Base-by-base conservation (phyloP, 2,113 vertebrate species). In the Bombycilla garrulus region DNA sequence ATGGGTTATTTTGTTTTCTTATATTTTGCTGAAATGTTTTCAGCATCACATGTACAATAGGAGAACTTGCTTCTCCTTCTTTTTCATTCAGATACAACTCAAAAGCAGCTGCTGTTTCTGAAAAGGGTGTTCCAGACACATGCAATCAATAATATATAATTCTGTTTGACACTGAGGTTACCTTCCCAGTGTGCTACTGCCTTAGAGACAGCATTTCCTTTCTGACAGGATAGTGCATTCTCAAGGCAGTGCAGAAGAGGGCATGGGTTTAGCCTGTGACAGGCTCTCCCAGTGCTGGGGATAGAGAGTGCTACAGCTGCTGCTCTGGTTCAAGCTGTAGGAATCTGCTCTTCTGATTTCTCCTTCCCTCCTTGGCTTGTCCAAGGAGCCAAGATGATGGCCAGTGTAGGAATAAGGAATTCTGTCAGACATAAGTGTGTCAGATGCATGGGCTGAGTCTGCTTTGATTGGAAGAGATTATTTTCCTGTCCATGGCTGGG, bases 231-330 rank as follows among this genome's bases (percentile, higher is more conserved):
- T 25, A 70, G 48, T 18, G 15, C 4, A 20, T 56, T 56, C 64
- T 62, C 35, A 47, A 66, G 60, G 40, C 60, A 64, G 48, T 57
- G 47, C 15, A 64, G 76, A 65, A 66, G 25, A 83, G 22, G 21
- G 45, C 3, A 4, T 0, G 18, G 19, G 8, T 58, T 86, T 38
- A 83, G 19, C 2, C 12, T 3, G 36, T 0, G 0, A 47, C 21
- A 45, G 60, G 35, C 31, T 81, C 12, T 36, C 40, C n/a, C 26
- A 22, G 16, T n/a, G 28, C 47, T 50, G 29, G 12, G 35, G 44
- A 48, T 28, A 28, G 36, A 60, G 13, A 8, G 17, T 47, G 35
- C 23, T 62, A 42, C 60, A 66, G 50, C 25, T 72, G 40, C 45
- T 61, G 26, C 29, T 66, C 35, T 10, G 11, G 9, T 35, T 94